Base-by-base conservation (phyloP, 2,888 invertebrate genomes). In the Phymatocera aterrima region DNA sequence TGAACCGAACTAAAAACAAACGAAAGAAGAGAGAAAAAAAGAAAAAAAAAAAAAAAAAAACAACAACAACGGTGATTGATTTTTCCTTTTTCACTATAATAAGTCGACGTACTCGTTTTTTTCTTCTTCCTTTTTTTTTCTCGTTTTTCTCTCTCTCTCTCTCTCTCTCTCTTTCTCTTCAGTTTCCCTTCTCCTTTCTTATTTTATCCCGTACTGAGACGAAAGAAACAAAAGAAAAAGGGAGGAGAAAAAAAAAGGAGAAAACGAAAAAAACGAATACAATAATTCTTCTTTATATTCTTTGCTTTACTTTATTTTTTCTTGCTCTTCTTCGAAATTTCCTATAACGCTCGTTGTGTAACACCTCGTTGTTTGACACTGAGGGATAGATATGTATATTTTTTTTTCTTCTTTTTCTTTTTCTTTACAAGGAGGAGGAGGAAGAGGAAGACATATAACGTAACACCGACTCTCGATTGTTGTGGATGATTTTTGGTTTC, bases 241-340 rank as follows among this genome's bases (percentile, higher is more conserved):
- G n/a, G n/a, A n/a, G n/a, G n/a, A n/a, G n/a, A n/a, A n/a, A n/a
- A n/a, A 57, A 57, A 24, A 21, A 5, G 10, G 3, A 21, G 6
- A 57, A 21, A 57, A 57, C 51, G 51, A 57, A 24, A 10, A 12
- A 28, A 28, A 8, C 21, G 24, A 46, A 46, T 15, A 15, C 12
- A 46, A 46, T 3, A 46, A 46, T 15, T 15, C n/a, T 12, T 46
- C 46, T 84, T 79, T 80, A 78, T 78, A 31, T 79, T 82, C 61
- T 78, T 37, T 51, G 78, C 80, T 80, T 79, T 79, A 77, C 77
- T 77, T 79, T 77, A 81, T 81, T 78, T 78, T 80, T 82, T 78
- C 81, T 82, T 82, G 70, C 81, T 79, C 80, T 81, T 81, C 78
- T 60, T 24, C 18, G n/a, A n/a, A 37, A n/a, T 31, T 34, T 46